These are phyloP conservation scores for Siniperca scherzeri DNA, from an alignment of 2,797 vertebrate genomes.

Conservation along the genomic window DNA sequence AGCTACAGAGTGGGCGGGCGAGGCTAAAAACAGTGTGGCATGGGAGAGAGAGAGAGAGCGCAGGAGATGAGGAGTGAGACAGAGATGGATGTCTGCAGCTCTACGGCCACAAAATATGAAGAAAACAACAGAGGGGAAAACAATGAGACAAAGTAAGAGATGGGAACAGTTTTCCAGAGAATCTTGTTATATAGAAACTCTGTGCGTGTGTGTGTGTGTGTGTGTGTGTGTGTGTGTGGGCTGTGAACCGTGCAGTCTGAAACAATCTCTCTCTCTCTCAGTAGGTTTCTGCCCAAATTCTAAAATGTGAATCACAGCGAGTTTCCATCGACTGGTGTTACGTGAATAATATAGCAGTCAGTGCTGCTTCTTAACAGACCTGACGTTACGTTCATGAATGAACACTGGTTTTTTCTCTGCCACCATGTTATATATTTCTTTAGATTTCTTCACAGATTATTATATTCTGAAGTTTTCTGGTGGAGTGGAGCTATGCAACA, in stretches of 20 bases:
- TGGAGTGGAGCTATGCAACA: neutral
- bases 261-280: neutral
- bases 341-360: neutral
- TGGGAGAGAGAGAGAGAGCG: neutral
- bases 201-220: constrained; percentile 17
- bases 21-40: constrained; percentile 29
- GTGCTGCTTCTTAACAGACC: neutral
- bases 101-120: constrained; percentile 43
- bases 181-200: constrained; percentile 25
- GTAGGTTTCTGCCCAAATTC: neutral
- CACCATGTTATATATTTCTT: neutral
- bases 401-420: neutral
- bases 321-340: too few relatives aligned
- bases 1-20: constrained; percentile 28
- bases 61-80: constrained; percentile 13
- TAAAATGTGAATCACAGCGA: neutral
- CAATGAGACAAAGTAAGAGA: constrained; percentile 20
- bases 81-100: constrained; percentile 60
- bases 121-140: constrained; percentile 54
- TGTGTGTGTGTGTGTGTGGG: neutral
- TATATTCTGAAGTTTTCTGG: neutral
- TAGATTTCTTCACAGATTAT: neutral
- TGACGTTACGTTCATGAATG: constrained; percentile 1
- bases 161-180: constrained; percentile 32
- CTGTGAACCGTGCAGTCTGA: neutral